These are phyloP conservation scores for Tineola bisselliella DNA, from an alignment of 2,888 invertebrate genomes.

Conservation along the genomic window DNA sequence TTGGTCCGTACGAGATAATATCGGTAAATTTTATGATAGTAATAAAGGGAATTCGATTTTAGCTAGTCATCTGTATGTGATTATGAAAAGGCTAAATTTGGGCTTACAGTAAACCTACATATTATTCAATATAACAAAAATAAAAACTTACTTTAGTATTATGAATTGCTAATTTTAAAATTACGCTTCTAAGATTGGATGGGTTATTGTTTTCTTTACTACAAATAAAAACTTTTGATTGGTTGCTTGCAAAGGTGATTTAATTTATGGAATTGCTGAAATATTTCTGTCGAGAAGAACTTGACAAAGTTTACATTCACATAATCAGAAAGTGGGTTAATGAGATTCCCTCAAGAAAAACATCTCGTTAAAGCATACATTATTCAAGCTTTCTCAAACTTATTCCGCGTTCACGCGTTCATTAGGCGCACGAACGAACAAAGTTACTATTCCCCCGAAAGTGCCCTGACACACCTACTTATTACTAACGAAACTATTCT, in stretches of 20 bases:
- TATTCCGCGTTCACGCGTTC: slow-evolving; percentile 66
- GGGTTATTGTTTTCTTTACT: background rate
- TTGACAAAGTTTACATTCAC: slow-evolving; percentile 60
- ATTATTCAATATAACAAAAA: background rate
- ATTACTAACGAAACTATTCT: slow-evolving; percentile 57
- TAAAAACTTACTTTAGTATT: background rate
- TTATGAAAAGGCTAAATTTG: slow-evolving; percentile 31
- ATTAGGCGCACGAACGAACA: slow-evolving; percentile 51
- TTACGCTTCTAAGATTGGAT: background rate
- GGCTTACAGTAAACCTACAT: background rate
- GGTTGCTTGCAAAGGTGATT: slow-evolving; percentile 31
- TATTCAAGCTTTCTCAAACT: slow-evolving; percentile 63
- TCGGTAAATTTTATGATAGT: slow-evolving; percentile 62
- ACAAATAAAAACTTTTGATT: slow-evolving; percentile 8
- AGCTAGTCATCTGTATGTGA: slow-evolving; percentile 57
- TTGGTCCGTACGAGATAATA: slow-evolving; percentile 62
- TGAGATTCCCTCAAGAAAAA: slow-evolving; percentile 67
- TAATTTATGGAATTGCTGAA: slow-evolving; percentile 50
- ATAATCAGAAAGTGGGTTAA: slow-evolving; percentile 66
- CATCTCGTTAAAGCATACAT: slow-evolving; percentile 68
- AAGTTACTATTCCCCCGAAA: slow-evolving; percentile 51
- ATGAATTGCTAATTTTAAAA: background rate
- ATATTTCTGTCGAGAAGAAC: slow-evolving; percentile 52
- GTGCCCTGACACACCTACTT: slow-evolving; percentile 48
- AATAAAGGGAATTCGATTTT: slow-evolving; percentile 64